These are phyloP conservation scores for Blastomussa wellsi DNA, from an alignment of 92 coral and sea anemone genomes.

Conservation along the genomic window DNA sequence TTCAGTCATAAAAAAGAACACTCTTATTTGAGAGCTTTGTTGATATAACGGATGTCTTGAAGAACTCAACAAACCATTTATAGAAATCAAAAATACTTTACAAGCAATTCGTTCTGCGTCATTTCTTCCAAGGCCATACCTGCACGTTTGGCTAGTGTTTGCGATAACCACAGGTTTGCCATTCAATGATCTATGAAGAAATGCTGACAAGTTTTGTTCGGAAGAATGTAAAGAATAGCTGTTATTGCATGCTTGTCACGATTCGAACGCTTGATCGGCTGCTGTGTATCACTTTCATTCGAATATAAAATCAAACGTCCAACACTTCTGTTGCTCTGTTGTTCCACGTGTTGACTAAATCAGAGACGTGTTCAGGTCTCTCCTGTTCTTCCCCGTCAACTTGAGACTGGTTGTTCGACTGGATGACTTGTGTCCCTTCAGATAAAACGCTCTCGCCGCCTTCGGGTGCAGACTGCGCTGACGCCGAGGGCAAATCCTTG, in stretches of 20 bases:
- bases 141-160: background rate
- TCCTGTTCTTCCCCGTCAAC: constrained; percentile 21
- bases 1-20: background rate
- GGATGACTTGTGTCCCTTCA: background rate
- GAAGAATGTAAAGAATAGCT: background rate
- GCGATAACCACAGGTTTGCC: background rate
- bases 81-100: background rate
- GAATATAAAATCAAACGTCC: background rate
- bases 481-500: constrained; percentile 16
- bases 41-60: background rate
- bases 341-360: constrained; percentile 35
- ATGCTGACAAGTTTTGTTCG: background rate
- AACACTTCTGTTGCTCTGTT: background rate
- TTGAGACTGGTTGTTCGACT: constrained; percentile 4
- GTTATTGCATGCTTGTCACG: background rate
- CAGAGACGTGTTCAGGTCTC: constrained; percentile 23
- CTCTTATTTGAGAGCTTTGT: constrained; percentile 1
- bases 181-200: background rate
- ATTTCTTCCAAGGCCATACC: background rate
- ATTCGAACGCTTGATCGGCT: constrained; percentile 26
- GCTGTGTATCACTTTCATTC: background rate
- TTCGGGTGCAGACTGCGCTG: background rate
- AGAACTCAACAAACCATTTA: background rate
- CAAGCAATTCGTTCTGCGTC: background rate
- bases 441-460: background rate